Evolutionary conservation across 2,888 invertebrate genomes (phyloP), one percentile per base, ranked within the genome.

Genomic region (Eupeodes luniger): DNA sequence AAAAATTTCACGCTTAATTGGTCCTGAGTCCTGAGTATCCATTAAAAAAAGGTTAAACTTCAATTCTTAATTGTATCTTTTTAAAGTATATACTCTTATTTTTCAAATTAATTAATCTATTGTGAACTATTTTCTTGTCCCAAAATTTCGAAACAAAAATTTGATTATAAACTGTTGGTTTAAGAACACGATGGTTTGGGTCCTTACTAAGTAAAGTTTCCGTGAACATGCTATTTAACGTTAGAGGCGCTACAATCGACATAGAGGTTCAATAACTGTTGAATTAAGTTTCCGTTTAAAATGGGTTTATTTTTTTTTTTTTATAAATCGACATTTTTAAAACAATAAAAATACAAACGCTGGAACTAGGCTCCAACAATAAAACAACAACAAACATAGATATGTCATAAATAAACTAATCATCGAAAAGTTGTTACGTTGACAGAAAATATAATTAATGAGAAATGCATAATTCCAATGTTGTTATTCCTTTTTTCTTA

Each of bases 391-490:
- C 9, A 4, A 27, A 14, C 9, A 19, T 49, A 49, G 19, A 66
- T 36, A 11, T 51, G 69, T 69, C 53, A 69, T 53, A 53, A 69
- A 69, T 36, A 53, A 51, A 53, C 77, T 67, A 85, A 77, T 85
- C 77, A 70, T 62, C 47, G 59, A 44, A 51, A 55, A 36, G 53
- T 47, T 34, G 34, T 27, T 53, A 75, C 81, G 81, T 16, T 88
- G 85, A 88, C 88, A 88, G 75, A 2, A 27, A 11, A 49, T 67
- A 74, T 85, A 85, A 88, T 85, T 85, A 85, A 88, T 85, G 84
- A 70, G n/a, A 77, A 88, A 78, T 88, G 85, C 85, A 88, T 88
- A 81, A 87, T 75, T 86, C 79, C 47, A 81, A 61, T 34, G 49
- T 67, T 64, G 40, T 62, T 16, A 9, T 69, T 64, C 44, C 0